Percentiles rank a stretch among this genome's conserved stretches.
These are phyloP conservation scores for Odontamblyopus rebecca DNA, from an alignment of 2,797 vertebrate species.

Conservation along the genomic window DNA sequence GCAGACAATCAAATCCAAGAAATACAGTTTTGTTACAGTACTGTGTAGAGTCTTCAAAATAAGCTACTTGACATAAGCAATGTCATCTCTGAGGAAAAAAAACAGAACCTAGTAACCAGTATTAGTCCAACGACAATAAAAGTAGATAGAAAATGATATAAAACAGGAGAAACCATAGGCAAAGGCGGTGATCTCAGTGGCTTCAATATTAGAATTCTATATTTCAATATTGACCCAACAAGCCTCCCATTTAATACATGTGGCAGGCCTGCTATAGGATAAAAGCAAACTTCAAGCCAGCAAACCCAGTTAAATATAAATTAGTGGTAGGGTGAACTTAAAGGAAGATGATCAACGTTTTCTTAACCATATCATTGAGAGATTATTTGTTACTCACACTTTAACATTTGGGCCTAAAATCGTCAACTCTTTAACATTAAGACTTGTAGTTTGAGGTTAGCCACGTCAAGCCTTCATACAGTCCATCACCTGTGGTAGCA, in stretches of 20 bases:
- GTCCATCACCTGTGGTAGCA: slow-evolving; percentile 97
- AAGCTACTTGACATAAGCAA: slow-evolving; percentile 64
- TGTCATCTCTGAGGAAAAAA: slow-evolving; percentile 69
- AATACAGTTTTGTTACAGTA: slow-evolving; percentile 67
- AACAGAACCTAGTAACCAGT: slow-evolving; percentile 58
- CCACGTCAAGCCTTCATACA: slow-evolving; percentile 99
- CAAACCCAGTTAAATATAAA: slow-evolving; percentile 79
- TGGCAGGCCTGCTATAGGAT: slow-evolving; percentile 71
- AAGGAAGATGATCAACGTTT: slow-evolving; percentile 80
- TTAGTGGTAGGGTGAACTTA: slow-evolving; percentile 77
- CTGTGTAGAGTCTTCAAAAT: slow-evolving; percentile 61
- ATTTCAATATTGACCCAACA: slow-evolving; percentile 61
- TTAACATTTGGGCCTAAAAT: slow-evolving; percentile 82
- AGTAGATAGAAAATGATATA: slow-evolving; percentile 71
- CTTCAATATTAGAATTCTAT: slow-evolving; percentile 64
- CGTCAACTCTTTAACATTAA: slow-evolving; percentile 90
- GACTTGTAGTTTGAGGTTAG: slow-evolving; percentile 99
- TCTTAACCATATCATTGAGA: slow-evolving; percentile 82
- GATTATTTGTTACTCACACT: slow-evolving; percentile 80
- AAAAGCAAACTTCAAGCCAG: slow-evolving; percentile 77
- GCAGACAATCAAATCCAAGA: slow-evolving; percentile 59
- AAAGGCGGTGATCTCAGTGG: slow-evolving; percentile 74
- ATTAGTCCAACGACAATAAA: slow-evolving; percentile 63
- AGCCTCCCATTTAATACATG: slow-evolving; percentile 63
- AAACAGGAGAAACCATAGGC: slow-evolving; percentile 74